These are phyloP conservation scores for Sarcophaga bullata DNA, from an alignment of 1,140 invertebrate genomes.

Conservation along the genomic window DNA sequence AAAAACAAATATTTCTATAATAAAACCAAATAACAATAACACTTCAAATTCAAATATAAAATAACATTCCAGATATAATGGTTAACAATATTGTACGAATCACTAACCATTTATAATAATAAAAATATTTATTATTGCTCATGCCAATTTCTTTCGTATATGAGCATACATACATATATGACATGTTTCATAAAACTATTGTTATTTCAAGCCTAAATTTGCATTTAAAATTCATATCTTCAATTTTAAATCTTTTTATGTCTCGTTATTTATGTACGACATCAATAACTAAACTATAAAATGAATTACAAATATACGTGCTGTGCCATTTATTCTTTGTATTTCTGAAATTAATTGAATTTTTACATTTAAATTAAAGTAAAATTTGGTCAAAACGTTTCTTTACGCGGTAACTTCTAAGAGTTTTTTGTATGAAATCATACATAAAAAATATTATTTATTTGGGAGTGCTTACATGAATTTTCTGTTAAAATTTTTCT, in stretches of 20 bases:
- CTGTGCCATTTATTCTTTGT: background rate
- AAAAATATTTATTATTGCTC: too few species aligned
- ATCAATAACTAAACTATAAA: background rate
- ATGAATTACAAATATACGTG: background rate
- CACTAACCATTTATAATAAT: too few species aligned
- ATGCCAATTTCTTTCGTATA: background rate
- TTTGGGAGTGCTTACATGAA: too few species aligned
- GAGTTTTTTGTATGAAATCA: too few species aligned
- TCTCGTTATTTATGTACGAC: background rate
- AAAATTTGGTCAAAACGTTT: background rate
- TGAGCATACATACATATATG: background rate
- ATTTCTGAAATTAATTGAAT: background rate
- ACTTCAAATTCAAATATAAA: too few species aligned
- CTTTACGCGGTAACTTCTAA: too few species aligned
- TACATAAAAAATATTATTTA: too few species aligned
- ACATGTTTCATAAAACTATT: background rate
- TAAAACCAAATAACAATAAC: too few species aligned
- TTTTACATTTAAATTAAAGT: background rate
- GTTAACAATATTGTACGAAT: background rate
- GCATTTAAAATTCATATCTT: conserved; percentile 9
- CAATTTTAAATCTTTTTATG: background rate
- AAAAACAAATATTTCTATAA: too few species aligned
- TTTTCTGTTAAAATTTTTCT: too few species aligned
- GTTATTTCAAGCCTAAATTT: background rate
- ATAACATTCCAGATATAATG: too few species aligned